These are phyloP conservation scores for Ateles fusciceps DNA, from an alignment of 2,797 vertebrate genomes.

Conservation along the genomic window DNA sequence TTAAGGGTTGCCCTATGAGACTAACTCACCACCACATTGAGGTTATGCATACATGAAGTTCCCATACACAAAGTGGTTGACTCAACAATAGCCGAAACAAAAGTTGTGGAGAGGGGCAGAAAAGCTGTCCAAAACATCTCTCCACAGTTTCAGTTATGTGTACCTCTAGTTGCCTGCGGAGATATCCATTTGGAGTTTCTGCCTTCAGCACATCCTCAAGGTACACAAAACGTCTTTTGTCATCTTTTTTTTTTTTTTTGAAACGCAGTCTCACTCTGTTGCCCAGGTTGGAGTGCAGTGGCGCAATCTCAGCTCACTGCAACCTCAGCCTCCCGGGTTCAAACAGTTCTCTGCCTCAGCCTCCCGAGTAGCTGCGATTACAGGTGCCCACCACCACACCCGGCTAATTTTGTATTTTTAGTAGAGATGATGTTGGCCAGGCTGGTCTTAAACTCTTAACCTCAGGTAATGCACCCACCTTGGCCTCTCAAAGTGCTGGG, in stretches of 20 bases:
- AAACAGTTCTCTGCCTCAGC: background rate
- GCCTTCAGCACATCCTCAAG: background rate
- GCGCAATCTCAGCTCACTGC: background rate
- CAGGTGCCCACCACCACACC: background rate
- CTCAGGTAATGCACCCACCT: background rate
- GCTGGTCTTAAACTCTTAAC: background rate
- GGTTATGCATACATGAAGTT: accelerated
- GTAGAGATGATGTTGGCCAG: background rate
- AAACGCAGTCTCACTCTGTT: background rate
- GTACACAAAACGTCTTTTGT: background rate
- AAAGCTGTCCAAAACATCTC: background rate
- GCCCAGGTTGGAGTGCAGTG: background rate
- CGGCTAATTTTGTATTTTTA: background rate
- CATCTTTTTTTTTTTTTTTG: background rate
- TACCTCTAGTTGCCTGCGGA: background rate
- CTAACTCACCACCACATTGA: background rate
- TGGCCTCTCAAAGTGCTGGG: background rate
- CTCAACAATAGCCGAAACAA: background rate
- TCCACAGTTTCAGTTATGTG: background rate
- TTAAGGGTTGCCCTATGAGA: background rate
- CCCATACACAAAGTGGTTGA: background rate
- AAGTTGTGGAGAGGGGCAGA: background rate
- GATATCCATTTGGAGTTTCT: background rate
- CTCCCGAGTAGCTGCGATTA: background rate
- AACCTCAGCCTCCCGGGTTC: background rate